Percentiles rank a stretch among this genome's conserved stretches.
phyloP scores from a whole-genome alignment of 2,113 vertebrate species.

The Harpagus bidentatus region DNA sequence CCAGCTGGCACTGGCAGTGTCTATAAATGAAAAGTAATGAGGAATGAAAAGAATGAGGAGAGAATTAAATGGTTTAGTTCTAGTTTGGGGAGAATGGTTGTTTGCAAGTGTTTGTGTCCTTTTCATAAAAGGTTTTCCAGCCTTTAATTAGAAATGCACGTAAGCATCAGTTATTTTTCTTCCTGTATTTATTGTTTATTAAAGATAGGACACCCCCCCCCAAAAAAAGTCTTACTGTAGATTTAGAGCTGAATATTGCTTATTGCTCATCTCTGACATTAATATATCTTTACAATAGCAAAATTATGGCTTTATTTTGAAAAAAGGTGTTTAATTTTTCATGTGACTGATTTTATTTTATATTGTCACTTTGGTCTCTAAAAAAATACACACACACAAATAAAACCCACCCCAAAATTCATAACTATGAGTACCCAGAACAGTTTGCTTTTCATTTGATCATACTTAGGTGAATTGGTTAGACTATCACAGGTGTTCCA shows the following conservation, averaged over 20 bases:
- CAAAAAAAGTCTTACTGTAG: not conserved
- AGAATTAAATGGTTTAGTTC: not conserved
- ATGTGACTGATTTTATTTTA: not conserved
- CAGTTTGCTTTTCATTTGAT: not conserved
- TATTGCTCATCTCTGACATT: not conserved
- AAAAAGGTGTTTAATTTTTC: not conserved
- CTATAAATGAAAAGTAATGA: conserved; percentile 8
- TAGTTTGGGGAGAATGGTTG: not conserved
- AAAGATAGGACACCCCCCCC: not conserved
- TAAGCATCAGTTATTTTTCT: not conserved
- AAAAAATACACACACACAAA: rapidly evolving
- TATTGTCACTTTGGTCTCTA: not conserved
- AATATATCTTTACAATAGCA: not conserved
- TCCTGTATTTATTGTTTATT: not conserved
- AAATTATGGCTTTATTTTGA: not conserved
- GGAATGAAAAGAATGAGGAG: not conserved
- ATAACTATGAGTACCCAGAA: not conserved
- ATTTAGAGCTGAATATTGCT: not conserved
- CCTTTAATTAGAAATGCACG: not conserved
- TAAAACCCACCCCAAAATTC: not conserved
- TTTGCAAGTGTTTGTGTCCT: not conserved
- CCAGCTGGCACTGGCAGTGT: conserved; percentile 7
- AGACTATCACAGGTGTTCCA: not conserved
- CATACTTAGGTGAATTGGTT: not conserved
- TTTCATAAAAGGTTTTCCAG: not conserved